phyloP scores from a whole-genome alignment of 1,140 invertebrate genomes.

The Tetramorium parvispinum region DNA sequence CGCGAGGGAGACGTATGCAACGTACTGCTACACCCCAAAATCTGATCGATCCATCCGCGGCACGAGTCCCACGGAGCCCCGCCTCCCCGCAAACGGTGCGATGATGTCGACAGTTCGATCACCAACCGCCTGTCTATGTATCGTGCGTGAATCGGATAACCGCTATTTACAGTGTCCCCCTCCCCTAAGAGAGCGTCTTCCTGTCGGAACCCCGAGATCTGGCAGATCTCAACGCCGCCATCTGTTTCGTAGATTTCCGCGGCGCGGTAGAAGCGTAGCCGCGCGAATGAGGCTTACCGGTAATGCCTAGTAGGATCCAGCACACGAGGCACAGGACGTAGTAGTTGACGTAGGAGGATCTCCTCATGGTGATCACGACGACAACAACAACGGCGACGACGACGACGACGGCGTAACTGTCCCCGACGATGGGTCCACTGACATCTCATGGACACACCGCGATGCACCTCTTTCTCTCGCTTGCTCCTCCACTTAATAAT shows the following conservation, averaged over 20 bases:
- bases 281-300: slow-evolving; percentile 79
- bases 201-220: background rate
- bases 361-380: slow-evolving; percentile 83
- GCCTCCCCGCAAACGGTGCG: slow-evolving; percentile 58
- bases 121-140: slow-evolving; percentile 15
- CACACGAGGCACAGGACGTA: slow-evolving; percentile 85
- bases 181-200: background rate
- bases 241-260: background rate
- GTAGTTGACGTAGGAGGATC: slow-evolving; percentile 84
- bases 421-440: slow-evolving; percentile 75
- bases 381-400: slow-evolving; percentile 53
- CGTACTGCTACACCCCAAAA: slow-evolving; percentile 75
- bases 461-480: slow-evolving; percentile 2
- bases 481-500: slow-evolving; percentile 38
- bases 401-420: slow-evolving; percentile 60
- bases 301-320: slow-evolving; percentile 84
- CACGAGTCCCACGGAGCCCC: slow-evolving; percentile 62
- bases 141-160: background rate
- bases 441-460: slow-evolving; percentile 76
- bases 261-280: background rate
- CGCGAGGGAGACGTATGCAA: slow-evolving; percentile 61
- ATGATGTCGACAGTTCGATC: slow-evolving; percentile 54
- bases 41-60: slow-evolving; percentile 74
- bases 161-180: slow-evolving; percentile 13
- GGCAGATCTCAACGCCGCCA: background rate